phyloP scores from a whole-genome alignment of 2,888 invertebrate genomes.

The Diaperis boleti region DNA sequence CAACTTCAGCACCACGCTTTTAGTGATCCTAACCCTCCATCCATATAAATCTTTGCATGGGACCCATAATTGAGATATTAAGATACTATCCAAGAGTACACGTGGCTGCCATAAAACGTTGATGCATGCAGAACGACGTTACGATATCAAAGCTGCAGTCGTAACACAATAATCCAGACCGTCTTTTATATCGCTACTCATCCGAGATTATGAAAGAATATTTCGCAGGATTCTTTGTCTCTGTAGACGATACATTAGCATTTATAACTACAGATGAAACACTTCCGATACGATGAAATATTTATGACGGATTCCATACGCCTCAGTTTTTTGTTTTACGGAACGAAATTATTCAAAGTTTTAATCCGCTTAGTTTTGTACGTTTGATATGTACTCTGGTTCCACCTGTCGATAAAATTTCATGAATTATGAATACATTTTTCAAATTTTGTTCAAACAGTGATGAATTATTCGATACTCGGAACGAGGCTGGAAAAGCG shows the following conservation, averaged over 20 bases:
- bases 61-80: conserved; percentile 49
- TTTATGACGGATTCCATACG: conserved; percentile 58
- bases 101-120: conserved; percentile 31
- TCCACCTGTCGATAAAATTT: conserved; percentile 50
- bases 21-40: conserved; percentile 39
- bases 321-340: conserved; percentile 54
- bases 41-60: conserved; percentile 51
- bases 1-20: conserved; percentile 49
- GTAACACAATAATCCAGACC: conserved; percentile 39
- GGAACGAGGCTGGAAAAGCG: conserved; percentile 15
- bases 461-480: conserved; percentile 35
- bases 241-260: conserved; percentile 59
- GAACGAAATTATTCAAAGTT: conserved; percentile 56
- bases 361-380: conserved; percentile 55
- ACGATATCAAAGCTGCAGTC: conserved; percentile 55
- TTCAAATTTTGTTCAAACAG: conserved; percentile 36
- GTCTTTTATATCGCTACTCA: conserved; percentile 41
- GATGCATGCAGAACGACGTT: conserved; percentile 55
- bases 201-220: conserved; percentile 28
- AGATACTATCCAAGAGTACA: conserved; percentile 42
- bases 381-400: conserved; percentile 57
- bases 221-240: conserved; percentile 47
- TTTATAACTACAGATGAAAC: conserved; percentile 62
- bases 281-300: conserved; percentile 61
- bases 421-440: conserved; percentile 43